Evolutionary conservation across 23 tunicate species (phyloP).

Genomic region (Clavelina lepadiformis): DNA sequence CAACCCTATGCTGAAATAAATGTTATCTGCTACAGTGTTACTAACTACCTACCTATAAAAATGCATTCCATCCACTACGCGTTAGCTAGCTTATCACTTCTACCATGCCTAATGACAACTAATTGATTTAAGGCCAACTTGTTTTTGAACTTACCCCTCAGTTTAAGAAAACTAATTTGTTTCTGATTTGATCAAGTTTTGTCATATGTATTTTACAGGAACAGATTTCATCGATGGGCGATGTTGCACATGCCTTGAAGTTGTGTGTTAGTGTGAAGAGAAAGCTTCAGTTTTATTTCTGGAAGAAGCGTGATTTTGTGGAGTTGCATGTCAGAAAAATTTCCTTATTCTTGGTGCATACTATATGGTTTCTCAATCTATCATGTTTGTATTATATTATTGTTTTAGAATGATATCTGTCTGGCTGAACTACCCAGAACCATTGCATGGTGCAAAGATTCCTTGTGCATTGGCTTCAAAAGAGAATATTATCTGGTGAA

Average conservation of each 20-base stretch:
- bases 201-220: constrained; percentile 29
- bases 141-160: not conserved
- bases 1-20: too few relatives aligned
- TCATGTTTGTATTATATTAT: not conserved
- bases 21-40: too few relatives aligned
- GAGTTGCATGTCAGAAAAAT: constrained; percentile 38
- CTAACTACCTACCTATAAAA: too few relatives aligned
- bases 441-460: constrained; percentile 87
- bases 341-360: not conserved
- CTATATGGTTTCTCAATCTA: not conserved
- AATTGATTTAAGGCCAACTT: not conserved
- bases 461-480: constrained; percentile 76
- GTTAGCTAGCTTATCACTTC: too few relatives aligned
- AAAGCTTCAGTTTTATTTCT: constrained; percentile 69
- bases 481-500: constrained; percentile 63
- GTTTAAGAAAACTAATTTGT: not conserved
- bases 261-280: constrained; percentile 65
- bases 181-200: not conserved
- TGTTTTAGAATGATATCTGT: constrained; percentile 51
- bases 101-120: not conserved
- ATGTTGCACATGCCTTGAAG: constrained; percentile 52
- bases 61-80: too few relatives aligned
- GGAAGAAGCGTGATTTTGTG: constrained; percentile 74
- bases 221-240: constrained; percentile 70
- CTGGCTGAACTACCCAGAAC: constrained; percentile 69